Evolutionary conservation across 1,140 invertebrate genomes (phyloP).

Genomic region (Bombus vancouverensis): DNA sequence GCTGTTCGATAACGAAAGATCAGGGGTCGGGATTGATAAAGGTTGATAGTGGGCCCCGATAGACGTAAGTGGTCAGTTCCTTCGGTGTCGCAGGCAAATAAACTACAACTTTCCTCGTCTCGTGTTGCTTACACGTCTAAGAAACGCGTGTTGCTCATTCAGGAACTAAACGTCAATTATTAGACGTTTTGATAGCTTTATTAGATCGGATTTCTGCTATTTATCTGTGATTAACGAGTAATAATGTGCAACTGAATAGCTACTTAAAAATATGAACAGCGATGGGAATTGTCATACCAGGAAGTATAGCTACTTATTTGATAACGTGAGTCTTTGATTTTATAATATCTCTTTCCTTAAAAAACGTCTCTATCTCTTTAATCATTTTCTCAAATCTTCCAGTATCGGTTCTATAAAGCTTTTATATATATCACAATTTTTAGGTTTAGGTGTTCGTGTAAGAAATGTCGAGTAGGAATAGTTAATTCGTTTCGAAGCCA

Average conservation of each 20-base stretch:
- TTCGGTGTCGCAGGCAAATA: constrained; percentile 42
- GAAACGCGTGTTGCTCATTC: not conserved
- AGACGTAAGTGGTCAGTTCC: constrained; percentile 63
- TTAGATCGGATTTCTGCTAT: not conserved
- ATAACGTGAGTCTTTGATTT: constrained; percentile 33
- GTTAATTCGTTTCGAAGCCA: not conserved
- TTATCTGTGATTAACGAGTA: not conserved
- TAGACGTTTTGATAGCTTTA: not conserved
- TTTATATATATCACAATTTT: not conserved
- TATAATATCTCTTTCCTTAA: not conserved
- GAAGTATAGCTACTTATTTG: constrained; percentile 33
- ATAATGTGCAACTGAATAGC: not conserved
- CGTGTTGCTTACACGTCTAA: not conserved
- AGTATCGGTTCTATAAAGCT: not conserved
- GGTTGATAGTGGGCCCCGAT: constrained; percentile 50
- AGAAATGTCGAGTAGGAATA: not conserved
- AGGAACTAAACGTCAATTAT: not conserved
- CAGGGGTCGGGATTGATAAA: constrained; percentile 70
- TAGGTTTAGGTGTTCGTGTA: not conserved
- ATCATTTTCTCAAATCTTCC: not conserved
- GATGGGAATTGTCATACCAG: not conserved
- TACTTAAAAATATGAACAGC: constrained; percentile 20
- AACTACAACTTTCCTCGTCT: constrained; percentile 20
- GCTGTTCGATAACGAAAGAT: constrained; percentile 59
- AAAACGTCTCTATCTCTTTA: not conserved